A percentile compares a stretch with the other conserved stretches of the same genome.
phyloP scores from a whole-genome alignment of 1,140 invertebrate genomes.

The Pomacea maculata region DNA sequence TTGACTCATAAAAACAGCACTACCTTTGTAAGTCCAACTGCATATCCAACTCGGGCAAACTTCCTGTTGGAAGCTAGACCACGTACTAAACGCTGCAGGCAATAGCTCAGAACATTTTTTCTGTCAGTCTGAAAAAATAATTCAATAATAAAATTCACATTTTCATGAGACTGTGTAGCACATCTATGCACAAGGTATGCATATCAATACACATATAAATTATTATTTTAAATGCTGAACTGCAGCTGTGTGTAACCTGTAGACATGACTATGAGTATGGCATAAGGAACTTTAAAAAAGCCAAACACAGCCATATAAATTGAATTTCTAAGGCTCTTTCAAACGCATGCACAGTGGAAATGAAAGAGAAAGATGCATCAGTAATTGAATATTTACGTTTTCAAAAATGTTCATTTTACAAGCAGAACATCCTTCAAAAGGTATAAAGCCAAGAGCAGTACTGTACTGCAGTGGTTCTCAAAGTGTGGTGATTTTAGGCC shows the following conservation, averaged over 20 bases:
- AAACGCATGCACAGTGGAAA: too few species aligned
- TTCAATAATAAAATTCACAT: too few species aligned
- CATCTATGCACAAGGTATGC: neutral
- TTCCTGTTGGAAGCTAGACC: constrained; percentile 41
- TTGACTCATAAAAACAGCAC: neutral
- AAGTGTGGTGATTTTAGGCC: too few species aligned
- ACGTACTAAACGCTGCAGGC: constrained; percentile 33
- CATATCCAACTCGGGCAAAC: constrained; percentile 40
- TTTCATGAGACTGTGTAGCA: too few species aligned
- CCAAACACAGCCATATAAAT: too few species aligned
- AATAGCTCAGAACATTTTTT: constrained; percentile 18
- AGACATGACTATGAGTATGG: neutral
- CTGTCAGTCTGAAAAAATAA: neutral
- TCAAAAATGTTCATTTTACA: too few species aligned
- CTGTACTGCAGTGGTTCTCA: too few species aligned
- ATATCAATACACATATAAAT: neutral
- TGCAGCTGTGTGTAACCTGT: neutral
- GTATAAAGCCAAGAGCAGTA: too few species aligned
- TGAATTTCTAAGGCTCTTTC: too few species aligned
- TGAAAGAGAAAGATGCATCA: too few species aligned
- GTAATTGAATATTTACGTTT: too few species aligned
- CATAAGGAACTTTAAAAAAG: neutral
- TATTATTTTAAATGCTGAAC: neutral
- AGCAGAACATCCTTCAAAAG: too few species aligned
- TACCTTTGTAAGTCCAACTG: constrained; percentile 43